Evolutionary conservation across 2,113 vertebrate genomes (phyloP).

Genomic region (Manacus vitellinus): DNA sequence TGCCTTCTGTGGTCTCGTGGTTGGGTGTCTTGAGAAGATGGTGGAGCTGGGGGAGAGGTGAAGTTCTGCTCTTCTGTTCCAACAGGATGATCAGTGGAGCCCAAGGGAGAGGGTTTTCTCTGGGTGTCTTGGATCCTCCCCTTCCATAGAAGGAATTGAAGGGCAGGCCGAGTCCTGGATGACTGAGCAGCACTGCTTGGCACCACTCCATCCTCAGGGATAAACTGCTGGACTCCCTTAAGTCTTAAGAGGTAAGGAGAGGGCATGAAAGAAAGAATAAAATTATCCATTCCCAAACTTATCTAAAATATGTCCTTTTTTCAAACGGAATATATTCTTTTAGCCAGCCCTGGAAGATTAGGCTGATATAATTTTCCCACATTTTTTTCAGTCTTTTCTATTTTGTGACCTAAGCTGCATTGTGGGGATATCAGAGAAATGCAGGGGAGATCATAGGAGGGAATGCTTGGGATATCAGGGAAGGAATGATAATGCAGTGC

Average conservation of each 20-base stretch:
- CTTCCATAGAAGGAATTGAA: rapidly evolving
- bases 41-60: neutral
- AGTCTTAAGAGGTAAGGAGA: neutral
- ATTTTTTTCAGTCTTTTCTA: neutral
- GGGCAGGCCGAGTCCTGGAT: neutral
- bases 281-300: neutral
- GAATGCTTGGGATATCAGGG: neutral
- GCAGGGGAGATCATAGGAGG: neutral
- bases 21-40: neutral
- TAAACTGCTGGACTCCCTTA: neutral
- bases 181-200: neutral
- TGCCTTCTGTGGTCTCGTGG: neutral
- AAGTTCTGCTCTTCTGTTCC: neutral
- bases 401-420: neutral
- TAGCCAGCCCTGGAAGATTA: neutral
- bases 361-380: rapidly evolving
- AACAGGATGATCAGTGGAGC: rapidly evolving
- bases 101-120: neutral
- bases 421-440: neutral
- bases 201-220: neutral
- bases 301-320: neutral
- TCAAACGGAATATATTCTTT: neutral
- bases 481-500: neutral
- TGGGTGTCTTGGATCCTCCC: neutral
- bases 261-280: neutral